Conservation (phyloP, 2,113 vertebrate genomes). For the Lynx canadensis region DNA sequence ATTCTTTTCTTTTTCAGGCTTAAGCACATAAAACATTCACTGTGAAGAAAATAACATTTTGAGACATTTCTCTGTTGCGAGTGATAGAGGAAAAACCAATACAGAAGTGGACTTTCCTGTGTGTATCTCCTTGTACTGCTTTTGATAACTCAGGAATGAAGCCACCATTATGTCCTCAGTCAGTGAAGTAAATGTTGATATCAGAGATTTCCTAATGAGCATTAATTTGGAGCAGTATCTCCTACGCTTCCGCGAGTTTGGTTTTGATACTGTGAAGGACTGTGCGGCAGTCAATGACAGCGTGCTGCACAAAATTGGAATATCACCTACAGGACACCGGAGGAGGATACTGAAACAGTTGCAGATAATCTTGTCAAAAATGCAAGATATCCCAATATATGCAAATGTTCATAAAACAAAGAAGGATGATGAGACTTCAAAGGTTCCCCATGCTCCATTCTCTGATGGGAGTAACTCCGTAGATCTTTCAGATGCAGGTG, state of each 20-base stretch:
- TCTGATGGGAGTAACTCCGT: neutral
- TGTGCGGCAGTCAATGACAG: constrained; percentile 88
- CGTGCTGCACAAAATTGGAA: constrained; percentile 88
- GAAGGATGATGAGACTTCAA: constrained; percentile 54
- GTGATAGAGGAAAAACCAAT: neutral
- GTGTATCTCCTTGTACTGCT: neutral
- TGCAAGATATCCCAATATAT: constrained; percentile 68
- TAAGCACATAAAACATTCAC: neutral
- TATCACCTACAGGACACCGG: constrained; percentile 94
- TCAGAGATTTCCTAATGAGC: constrained; percentile 89
- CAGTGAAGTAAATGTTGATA: constrained; percentile 79
- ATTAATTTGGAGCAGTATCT: constrained; percentile 93
- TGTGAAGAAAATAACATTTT: constrained; percentile 24
- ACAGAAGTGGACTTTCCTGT: neutral
- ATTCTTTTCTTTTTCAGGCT: constrained; percentile 37
- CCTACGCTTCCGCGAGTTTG: constrained; percentile 85
- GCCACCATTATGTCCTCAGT: constrained; percentile 86
- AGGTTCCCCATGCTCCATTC: neutral
- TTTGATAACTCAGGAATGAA: constrained; percentile 76
- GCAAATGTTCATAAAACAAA: constrained; percentile 71
- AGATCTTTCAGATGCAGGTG: neutral
- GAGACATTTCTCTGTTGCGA: neutral
- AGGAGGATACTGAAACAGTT: constrained; percentile 93
- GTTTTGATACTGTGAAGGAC: constrained; percentile 87
- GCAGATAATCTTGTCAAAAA: constrained; percentile 81